Conservation (phyloP, 2,888 invertebrate species). For the Herminia tarsipennalis region DNA sequence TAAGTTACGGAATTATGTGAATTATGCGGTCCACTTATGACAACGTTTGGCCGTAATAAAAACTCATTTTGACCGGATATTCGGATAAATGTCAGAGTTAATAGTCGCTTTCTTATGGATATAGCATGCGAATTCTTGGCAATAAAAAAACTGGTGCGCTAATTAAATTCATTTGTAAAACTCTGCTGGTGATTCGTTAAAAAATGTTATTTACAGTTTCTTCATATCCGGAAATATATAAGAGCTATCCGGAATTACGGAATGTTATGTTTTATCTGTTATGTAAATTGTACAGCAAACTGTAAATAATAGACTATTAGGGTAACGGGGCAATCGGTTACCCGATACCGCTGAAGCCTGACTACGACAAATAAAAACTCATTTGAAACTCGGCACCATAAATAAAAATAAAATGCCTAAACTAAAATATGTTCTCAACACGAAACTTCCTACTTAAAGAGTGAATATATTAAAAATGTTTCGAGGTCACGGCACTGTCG, state of each 20-base stretch:
- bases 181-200: too few relatives aligned
- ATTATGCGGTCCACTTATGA: conserved; percentile 7
- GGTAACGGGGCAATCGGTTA: conserved; percentile 4
- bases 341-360: background rate
- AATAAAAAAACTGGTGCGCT: too few relatives aligned
- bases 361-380: conserved; percentile 3
- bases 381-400: background rate
- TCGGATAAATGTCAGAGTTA: background rate
- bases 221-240: too few relatives aligned
- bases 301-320: background rate
- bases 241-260: too few relatives aligned
- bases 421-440: conserved; percentile 9
- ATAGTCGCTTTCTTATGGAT: background rate
- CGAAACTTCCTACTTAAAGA: conserved; percentile 10
- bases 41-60: conserved; percentile 7
- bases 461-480: conserved; percentile 38
- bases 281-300: background rate
- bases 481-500: conserved; percentile 45
- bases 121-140: background rate
- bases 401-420: background rate
- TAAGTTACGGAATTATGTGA: conserved; percentile 10
- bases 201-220: too few relatives aligned
- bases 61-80: conserved; percentile 2
- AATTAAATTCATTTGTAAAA: too few relatives aligned
- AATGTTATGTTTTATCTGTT: too few relatives aligned